phyloP scores from a whole-genome alignment of 2,888 invertebrate genomes.

The Aporophyla lueneburgensis region DNA sequence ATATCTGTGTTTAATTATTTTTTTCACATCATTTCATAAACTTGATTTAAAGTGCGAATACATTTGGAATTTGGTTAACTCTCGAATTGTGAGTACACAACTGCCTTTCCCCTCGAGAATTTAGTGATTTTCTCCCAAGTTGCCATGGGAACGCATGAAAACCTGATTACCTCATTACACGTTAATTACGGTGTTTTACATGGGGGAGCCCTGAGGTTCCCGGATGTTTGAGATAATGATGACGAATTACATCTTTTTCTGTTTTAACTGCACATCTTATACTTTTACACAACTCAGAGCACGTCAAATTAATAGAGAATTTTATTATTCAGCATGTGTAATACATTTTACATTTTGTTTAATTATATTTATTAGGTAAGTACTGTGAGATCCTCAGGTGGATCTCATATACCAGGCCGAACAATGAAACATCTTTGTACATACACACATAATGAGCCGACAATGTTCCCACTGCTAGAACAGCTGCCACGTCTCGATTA shows the following conservation, averaged over 20 bases:
- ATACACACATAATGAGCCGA: no score
- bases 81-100: neutral
- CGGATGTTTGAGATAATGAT: conserved; percentile 30
- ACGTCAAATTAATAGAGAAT: neutral
- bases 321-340: neutral
- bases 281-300: neutral
- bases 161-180: conserved; percentile 30
- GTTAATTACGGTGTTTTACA: conserved; percentile 28
- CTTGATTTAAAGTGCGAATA: no score
- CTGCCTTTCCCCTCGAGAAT: neutral
- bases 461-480: no score
- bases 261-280: neutral
- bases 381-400: no score
- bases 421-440: no score
- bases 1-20: no score
- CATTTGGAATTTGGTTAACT: neutral
- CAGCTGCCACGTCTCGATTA: no score
- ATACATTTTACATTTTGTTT: neutral
- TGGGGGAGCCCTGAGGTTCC: neutral
- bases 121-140: neutral
- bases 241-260: conserved; percentile 19
- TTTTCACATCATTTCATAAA: no score
- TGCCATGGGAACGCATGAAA: conserved; percentile 32
- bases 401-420: no score
- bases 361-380: neutral